Base-by-base conservation (phyloP, 2,888 invertebrate species). In the Hypsopygia costalis region DNA sequence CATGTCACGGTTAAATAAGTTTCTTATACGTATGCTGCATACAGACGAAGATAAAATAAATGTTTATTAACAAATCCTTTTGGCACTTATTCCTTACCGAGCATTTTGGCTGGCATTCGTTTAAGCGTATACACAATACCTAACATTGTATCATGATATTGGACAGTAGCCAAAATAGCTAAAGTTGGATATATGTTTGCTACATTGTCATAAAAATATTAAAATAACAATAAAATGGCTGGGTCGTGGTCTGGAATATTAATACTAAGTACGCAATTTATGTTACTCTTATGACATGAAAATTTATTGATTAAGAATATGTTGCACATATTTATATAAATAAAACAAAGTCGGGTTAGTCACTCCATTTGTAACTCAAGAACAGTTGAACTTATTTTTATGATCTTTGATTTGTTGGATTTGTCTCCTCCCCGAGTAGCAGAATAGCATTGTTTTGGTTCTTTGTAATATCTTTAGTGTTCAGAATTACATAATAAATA, bases 101-200 rank as follows among this genome's bases (percentile, higher is more conserved):
- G 43, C 52, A 49, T 40, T 43, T 61, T 60, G 55, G 55, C 55
- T 54, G 48, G 48, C 54, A 53, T 46, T 62, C 43, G 45, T 51
- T 60, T 51, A 46, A 49, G 50, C 45, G 49, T 43, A 56, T 50
- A 57, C 52, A 53, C 51, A 43, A 54, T 47, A 56, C 56, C 57
- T 52, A 48, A 62, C 57, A 55, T 58, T 59, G 58, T 62, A 55
- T 61, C 49, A 52, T 41, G 48, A 49, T 51, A 54, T 59, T 76
- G 75, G 73, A 57, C 10, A 43, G 1, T 9, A 31, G 69, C 75
- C 76, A 76, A 62, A 28, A 38, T 45, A 48, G 50, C 46, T 40
- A 1, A 27, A 25, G 21, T 41, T 22, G 9, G 9, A 40, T 37
- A 11, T 39, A 30, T 32, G 36, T 35, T 27, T 35, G 30, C 25